Evolutionary conservation across 2,797 vertebrate species (phyloP), one percentile per base, ranked within the genome.

Genomic region (Sebastes alutus): DNA sequence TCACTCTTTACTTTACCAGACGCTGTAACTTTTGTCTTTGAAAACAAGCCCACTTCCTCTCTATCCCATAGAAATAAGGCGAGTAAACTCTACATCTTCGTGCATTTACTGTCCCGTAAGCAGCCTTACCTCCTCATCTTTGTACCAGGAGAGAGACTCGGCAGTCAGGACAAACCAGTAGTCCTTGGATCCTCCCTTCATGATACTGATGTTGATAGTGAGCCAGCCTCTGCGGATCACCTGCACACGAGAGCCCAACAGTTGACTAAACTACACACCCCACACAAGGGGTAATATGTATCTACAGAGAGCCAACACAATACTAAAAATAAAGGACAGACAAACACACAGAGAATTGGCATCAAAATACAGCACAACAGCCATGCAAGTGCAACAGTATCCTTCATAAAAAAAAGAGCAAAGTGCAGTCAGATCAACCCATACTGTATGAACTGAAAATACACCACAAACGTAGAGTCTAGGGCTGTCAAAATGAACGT

Each of bases 131-230:
- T 99, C 98, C 68, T 99, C 98, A 0, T 99, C 98, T 92, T 99
- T 99, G 94, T 97, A 99, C 98, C 98, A 99, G 89, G 98, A 99
- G 2, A 99, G 89, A 0, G 97, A 97, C 93, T 99, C 98, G 0
- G 98, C 97, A 0, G 98, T 99, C 68, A 99, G 95, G 89, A 99
- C 96, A 2, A 99, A 99, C 98, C 98, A 99, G 89, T 99, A 99
- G 16, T 98, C 98, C 92, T 98, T 98, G 71, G 98, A 99, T 7
- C 98, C 98, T 0, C 98, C 98, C 90, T 99, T 99, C 98, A 99
- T 99, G 91, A 99, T 97, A 87, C 98, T 99, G 94, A 99, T 99
- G 94, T 99, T 99, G 92, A 99, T 97, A 64, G 98, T 99, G 38
- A 99, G 87, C 98, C 98, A 99, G 73, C 98, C 98, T 80, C 97